phyloP scores from a whole-genome alignment of 2,888 invertebrate genomes.

The Chaetogeoica ovagalla region DNA sequence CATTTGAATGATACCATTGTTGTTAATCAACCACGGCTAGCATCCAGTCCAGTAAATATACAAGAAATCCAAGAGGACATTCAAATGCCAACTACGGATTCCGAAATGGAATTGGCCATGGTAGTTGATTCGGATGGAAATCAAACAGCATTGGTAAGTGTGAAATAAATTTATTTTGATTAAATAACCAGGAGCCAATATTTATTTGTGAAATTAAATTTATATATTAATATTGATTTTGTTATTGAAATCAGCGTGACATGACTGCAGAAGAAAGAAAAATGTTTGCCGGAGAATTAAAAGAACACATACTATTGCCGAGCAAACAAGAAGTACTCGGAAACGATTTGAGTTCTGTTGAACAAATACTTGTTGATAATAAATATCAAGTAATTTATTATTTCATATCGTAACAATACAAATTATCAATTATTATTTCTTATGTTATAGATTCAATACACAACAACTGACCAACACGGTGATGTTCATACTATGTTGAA shows the following conservation, averaged over 20 bases:
- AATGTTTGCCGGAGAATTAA: conserved; percentile 63
- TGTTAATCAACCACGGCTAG: conserved; percentile 77
- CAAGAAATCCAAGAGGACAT: conserved; percentile 55
- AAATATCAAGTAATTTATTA: conserved; percentile 38
- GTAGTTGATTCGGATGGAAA: conserved; percentile 57
- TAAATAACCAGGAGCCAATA: background rate
- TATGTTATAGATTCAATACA: conserved; percentile 56
- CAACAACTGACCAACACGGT: conserved; percentile 56
- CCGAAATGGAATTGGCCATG: conserved; percentile 60
- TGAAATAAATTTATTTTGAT: conserved; percentile 55
- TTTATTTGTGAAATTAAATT: background rate
- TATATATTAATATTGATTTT: background rate
- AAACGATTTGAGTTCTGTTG: conserved; percentile 41
- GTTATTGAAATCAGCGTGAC: conserved; percentile 26
- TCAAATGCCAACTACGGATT: conserved; percentile 58
- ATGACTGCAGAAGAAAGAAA: conserved; percentile 57
- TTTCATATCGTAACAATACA: background rate
- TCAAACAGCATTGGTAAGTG: conserved; percentile 55
- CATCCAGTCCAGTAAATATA: conserved; percentile 59
- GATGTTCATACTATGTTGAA: conserved; percentile 50
- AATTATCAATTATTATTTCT: conserved; percentile 8
- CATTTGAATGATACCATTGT: conserved; percentile 81
- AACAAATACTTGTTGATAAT: conserved; percentile 49
- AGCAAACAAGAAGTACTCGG: conserved; percentile 58
- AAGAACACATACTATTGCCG: conserved; percentile 63